Evolutionary conservation across 1,140 invertebrate genomes (phyloP), one percentile per base, ranked within the genome.

Genomic region (Prorops nasuta): DNA sequence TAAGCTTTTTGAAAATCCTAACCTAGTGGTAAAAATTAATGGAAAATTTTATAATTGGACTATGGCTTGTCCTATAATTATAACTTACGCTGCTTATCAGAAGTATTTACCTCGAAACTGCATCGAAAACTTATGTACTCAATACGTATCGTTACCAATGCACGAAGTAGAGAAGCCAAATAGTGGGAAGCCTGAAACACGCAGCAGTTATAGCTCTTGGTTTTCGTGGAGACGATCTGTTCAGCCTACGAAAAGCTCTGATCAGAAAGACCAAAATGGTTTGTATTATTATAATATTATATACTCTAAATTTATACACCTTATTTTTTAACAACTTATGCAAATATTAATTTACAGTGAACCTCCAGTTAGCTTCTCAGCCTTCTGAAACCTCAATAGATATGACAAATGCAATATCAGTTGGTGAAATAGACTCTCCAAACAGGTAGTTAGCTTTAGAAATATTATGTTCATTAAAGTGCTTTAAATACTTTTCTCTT

Each of bases 1-100:
- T 28, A 82, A 81, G 50, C 69, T 96, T 36, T 82, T 93, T 36
- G 83, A 87, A 46, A 89, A 93, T 74, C 90, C 91, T 16, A 89
- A 91, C 67, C 81, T 98, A 44, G 88, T 97, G 15, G 87, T 96
- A 51, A 86, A 91, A 66, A 84, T 98, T 24, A 88, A 87, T 63
- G 87, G 87, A 49, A 92, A 94, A 78, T 91, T 86, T 74, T 91
- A 93, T 77, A 92, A 88, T 64, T 97, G 94, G 93, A 74, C 85
- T 44, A 85, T 87, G 34, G 94, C 94, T 49, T 88, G 87, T 50
- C 91, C 94, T 10, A 86, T 95, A 59, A 81, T 98, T 49, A 83
- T 96, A 63, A 91, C 89, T 40, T 79, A 90, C 31, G 82, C 92
- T 17, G 84, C 88, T 48, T 98, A 89, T 79, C 85, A 93, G 65